Evolutionary conservation across 2,797 vertebrate species (phyloP).

Genomic region (Eidolon dupreanum): DNA sequence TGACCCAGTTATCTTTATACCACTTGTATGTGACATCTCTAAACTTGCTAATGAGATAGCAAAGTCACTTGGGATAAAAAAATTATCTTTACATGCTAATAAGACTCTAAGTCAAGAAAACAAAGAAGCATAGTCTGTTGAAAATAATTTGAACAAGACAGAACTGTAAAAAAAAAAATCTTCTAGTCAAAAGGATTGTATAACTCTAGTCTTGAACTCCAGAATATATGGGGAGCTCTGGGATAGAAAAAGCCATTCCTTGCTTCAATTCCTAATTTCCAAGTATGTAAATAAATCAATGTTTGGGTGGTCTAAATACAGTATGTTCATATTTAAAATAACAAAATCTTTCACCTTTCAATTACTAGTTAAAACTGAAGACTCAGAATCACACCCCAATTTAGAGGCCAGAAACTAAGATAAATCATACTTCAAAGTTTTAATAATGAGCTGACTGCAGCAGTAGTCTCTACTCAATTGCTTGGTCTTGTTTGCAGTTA

Average conservation of each 20-base stretch:
- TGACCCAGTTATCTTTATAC: neutral
- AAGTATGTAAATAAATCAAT: neutral
- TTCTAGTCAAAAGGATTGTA: neutral
- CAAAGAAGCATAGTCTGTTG: neutral
- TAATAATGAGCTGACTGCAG: neutral
- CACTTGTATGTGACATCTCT: neutral
- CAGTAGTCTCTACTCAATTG: neutral
- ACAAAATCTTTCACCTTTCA: neutral
- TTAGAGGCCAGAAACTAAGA: neutral
- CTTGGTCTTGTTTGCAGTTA: neutral
- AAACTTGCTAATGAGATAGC: slow-evolving; percentile 16
- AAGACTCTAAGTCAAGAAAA: slow-evolving; percentile 11
- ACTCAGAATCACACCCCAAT: neutral
- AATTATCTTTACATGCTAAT: slow-evolving; percentile 43
- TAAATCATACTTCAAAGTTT: neutral
- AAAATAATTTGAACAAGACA: slow-evolving; percentile 18
- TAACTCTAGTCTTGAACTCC: neutral
- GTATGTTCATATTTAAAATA: slow-evolving; percentile 12
- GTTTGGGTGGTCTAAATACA: neutral
- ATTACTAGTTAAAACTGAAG: neutral
- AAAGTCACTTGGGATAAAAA: slow-evolving; percentile 18
- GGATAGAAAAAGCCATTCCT: neutral
- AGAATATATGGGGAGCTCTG: neutral
- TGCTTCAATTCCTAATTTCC: neutral
- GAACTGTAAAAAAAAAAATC: neutral